Evolutionary conservation across 2,888 invertebrate species (phyloP), one percentile per base, ranked within the genome.

Genomic region (Dexiosoma caninum): DNA sequence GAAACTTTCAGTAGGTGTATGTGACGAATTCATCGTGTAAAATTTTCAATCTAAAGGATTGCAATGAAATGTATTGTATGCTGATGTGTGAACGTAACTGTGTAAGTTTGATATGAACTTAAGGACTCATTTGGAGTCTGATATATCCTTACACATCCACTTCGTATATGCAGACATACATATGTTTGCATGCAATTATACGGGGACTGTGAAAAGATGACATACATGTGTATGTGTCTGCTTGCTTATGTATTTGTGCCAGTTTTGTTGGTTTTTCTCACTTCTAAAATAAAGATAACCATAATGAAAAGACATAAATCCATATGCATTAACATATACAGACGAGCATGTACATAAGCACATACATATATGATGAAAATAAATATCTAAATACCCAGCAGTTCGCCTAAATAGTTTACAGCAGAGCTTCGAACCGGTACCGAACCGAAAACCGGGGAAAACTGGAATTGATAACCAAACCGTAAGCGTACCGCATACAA

Each of bases 261-360:
- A 79, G 46, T 66, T 77, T 77, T 72, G 70, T 57, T 81, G 78
- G 70, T 78, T 83, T 83, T 82, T 72, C 77, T 77, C 77, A 81
- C 77, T 72, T 72, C 44, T 49, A 27, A 55, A 55, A 30, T 72
- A 81, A 77, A 72, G 57, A 67, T 62, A 81, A 77, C 69, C 60
- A 81, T 77, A 59, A 67, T 55, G 21, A 67, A 71, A 53, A 57
- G 46, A 21, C 42, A 66, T 32, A 27, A 35, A 62, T 27, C 12
- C 12, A 69, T 40, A 5, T 2, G 0, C 14, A 30, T 21, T 32
- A 16, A 44, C 32, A 49, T 4, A 55, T 27, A 6, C 27, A 5
- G 27, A 3, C 3, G 27, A 5, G 6, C 6, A 27, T 27, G 27
- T 27, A 5, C 27, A 27, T 32, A 40, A 30, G 44, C 44, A 44